These are phyloP conservation scores for Carpatolechia fugitivella DNA, from an alignment of 2,888 invertebrate species.

Conservation along the genomic window DNA sequence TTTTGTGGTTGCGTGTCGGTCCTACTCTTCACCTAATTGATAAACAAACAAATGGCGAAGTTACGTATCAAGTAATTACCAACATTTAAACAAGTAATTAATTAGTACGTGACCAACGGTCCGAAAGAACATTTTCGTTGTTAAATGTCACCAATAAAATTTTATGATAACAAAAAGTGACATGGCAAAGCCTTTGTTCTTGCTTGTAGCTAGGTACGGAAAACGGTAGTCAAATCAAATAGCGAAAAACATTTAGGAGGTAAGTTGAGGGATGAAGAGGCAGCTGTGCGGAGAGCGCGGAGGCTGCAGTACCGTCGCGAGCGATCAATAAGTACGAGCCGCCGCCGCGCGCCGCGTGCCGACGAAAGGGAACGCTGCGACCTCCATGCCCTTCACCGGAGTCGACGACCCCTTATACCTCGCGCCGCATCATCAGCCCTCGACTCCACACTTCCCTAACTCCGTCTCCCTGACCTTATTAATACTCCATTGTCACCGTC, in stretches of 20 bases:
- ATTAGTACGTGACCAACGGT: no score
- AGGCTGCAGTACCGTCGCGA: constrained; percentile 39
- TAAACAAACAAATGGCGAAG: neutral
- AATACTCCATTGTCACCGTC: constrained; percentile 31
- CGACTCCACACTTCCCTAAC: constrained; percentile 47
- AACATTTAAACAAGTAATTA: no score
- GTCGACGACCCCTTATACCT: constrained; percentile 67
- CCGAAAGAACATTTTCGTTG: no score
- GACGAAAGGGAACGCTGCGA: constrained; percentile 73
- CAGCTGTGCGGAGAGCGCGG: constrained; percentile 46
- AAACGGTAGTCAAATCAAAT: constrained; percentile 18
- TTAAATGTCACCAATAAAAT: no score
- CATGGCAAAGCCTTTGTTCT: neutral
- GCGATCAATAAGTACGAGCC: constrained; percentile 64
- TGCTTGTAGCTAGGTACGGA: neutral
- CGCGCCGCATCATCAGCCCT: constrained; percentile 44
- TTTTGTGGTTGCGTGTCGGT: neutral
- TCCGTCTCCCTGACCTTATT: constrained; percentile 66
- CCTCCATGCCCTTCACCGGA: constrained; percentile 74
- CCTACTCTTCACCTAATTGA: neutral
- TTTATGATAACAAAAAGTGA: neutral
- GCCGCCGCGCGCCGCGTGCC: constrained; percentile 43
- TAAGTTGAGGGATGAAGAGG: constrained; percentile 32
- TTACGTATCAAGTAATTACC: no score
- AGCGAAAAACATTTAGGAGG: constrained; percentile 33